Evolutionary conservation across 2,797 vertebrate genomes (phyloP), one percentile per base, ranked within the genome.

Genomic region (Ataeniobius toweri): DNA sequence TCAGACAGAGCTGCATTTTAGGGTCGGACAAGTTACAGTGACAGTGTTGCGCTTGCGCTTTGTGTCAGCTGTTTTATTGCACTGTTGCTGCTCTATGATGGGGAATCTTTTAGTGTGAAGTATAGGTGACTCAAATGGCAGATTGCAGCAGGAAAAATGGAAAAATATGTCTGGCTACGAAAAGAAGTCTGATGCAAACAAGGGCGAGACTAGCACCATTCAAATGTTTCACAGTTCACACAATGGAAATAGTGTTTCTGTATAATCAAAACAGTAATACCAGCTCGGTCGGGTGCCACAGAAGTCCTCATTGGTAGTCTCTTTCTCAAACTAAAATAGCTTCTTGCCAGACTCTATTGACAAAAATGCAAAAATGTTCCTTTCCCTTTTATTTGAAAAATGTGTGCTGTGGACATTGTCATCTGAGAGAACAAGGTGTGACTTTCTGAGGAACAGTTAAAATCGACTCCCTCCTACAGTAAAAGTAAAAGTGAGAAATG

Each of bases 101-200:
- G 41, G 20, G 72, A 28, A 39, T 31, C 31, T 31, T 28, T 44
- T 26, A 69, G 28, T 18, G 12, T 20, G 5, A 75, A 41, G 48
- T 41, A 20, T 55, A 24, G 26, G 70, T 22, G 20, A 16, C 9
- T 10, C 39, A 14, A 18, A n/a, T 61, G 58, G 55, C 16, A 26
- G 24, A 26, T n/a, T 58, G n/a, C 56, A 83, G 69, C 20, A 89
- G 81, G 84, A 85, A 87, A 78, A 81, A 69, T 81, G 83, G 83
- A 83, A 89, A 83, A 53, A 70, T 68, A 59, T 0, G 18, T 12
- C 13, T 13, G 48, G 18, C 56, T 18, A 16, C 79, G 73, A 56
- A 74, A 39, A 41, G 6, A 83, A 78, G 78, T 86, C 79, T 76
- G 70, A 92, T 86, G 75, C 78, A 78, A 75, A 84, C 28, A 72